Conservation (phyloP, 2,113 vertebrate genomes). For the Mola mola region DNA sequence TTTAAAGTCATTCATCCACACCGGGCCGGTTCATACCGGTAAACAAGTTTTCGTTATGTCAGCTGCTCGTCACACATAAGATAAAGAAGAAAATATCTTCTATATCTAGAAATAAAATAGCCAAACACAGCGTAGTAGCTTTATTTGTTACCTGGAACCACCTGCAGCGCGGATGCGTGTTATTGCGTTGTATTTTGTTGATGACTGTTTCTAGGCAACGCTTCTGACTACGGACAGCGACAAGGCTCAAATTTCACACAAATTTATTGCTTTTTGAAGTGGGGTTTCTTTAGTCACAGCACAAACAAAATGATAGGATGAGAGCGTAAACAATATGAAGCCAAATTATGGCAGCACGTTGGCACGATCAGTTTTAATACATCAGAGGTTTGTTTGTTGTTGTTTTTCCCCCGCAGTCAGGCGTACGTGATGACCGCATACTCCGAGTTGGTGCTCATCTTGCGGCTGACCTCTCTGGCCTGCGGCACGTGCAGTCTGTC, state of each 20-base stretch:
- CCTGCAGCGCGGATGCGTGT: neutral
- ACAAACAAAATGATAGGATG: neutral
- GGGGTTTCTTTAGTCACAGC: neutral
- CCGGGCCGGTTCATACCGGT: no score
- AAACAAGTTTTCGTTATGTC: no score
- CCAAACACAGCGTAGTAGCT: no score
- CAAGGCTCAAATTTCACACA: conserved; percentile 22
- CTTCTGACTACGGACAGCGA: conserved; percentile 46
- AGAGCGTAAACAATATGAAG: neutral
- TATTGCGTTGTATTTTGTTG: conserved; percentile 40
- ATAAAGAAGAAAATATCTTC: no score
- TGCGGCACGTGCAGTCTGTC: conserved; percentile 79
- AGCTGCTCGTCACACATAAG: no score
- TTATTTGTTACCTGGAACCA: neutral
- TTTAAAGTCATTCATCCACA: no score
- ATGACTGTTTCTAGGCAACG: conserved; percentile 72
- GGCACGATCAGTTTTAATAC: no score
- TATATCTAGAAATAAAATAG: no score
- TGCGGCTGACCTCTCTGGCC: conserved; percentile 78
- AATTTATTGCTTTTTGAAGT: conserved; percentile 16
- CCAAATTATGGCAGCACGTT: no score
- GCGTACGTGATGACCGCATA: conserved; percentile 83
- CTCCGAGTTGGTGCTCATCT: conserved; percentile 83
- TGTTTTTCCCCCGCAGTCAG: conserved; percentile 26
- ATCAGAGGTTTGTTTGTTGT: no score